Evolutionary conservation across 2,888 invertebrate genomes (phyloP), one percentile per base, ranked within the genome.

Genomic region (Machimus atricapillus): DNA sequence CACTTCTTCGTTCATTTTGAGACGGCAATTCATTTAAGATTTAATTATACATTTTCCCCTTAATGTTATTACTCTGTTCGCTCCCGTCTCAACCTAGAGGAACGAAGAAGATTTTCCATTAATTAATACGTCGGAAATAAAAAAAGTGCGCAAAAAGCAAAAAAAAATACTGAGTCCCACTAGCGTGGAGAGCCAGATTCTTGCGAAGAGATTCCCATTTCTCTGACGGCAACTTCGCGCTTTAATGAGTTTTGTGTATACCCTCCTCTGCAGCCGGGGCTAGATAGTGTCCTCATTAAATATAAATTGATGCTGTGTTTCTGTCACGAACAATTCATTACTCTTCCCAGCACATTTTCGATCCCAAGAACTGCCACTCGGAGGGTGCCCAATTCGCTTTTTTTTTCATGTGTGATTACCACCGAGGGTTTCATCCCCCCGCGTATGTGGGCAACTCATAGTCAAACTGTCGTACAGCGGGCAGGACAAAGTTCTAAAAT

Each of bases 261-360:
- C 78, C 78, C 78, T 40, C 43, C 43, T 9, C 77, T 19, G 40
- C 19, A 43, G n/a, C 23, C n/a, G 78, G 43, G 19, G 6, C 23
- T 78, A 58, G 37, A 78, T 78, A 43, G 78, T 78, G 40, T 78
- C 78, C 78, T 78, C 78, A 78, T 78, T 78, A 78, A 78, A 78
- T 78, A 78, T 78, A 78, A 78, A 78, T 78, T 78, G 78, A 78
- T 78, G 43, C 23, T 78, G 78, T 78, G 37, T 78, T 78, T 78
- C 46, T 78, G 43, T 78, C 78, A 78, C 19, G 78, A 78, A 78
- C 78, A 40, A 78, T 78, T 78, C 37, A 78, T 78, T 78, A 78
- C 43, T 78, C 43, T 40, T 78, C 43, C 43, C 40, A 43, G 23
- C 37, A 78, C 43, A 78, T 76, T 76, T 76, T 76, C 34, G 37